A percentile compares a stretch with the other conserved stretches of the same genome.
phyloP scores from a whole-genome alignment of 1,140 invertebrate genomes.

The Drosophila jambulina region DNA sequence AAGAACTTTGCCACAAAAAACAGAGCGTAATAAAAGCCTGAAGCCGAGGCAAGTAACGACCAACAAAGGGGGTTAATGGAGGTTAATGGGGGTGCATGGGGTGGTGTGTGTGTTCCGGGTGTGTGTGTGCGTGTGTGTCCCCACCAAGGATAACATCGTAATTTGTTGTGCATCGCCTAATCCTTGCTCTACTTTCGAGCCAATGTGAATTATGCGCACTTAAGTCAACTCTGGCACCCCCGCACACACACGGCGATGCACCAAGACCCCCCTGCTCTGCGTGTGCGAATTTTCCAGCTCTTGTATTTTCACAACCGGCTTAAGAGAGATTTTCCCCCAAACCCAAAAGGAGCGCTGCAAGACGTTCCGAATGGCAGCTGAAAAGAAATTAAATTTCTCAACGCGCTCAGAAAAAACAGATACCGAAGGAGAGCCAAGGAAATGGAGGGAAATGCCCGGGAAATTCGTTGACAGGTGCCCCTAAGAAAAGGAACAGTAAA shows the following conservation, averaged over 20 bases:
- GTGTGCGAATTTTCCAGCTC: conserved; percentile 50
- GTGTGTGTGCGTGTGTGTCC: conserved; percentile 11
- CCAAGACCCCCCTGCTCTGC: neutral
- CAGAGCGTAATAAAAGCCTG: conserved; percentile 2
- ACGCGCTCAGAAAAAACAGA: neutral
- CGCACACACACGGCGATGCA: conserved; percentile 5
- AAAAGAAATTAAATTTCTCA: conserved; percentile 76
- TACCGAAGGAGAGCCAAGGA: conserved; percentile 4
- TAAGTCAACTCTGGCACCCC: conserved; percentile 41
- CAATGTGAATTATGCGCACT: conserved; percentile 74
- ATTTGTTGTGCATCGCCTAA: conserved; percentile 71
- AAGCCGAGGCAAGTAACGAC: neutral
- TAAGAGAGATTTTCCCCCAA: conserved; percentile 74
- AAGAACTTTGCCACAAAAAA: neutral
- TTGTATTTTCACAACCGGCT: conserved; percentile 66
- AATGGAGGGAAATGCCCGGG: conserved; percentile 8
- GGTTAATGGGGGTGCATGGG: conserved; percentile 7
- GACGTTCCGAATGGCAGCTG: conserved; percentile 70
- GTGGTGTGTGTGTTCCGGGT: neutral
- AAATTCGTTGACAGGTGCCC: conserved; percentile 31
- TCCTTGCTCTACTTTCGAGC: conserved; percentile 72
- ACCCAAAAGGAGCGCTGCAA: conserved; percentile 26
- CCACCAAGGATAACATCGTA: conserved; percentile 61
- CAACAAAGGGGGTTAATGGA: conserved; percentile 17
- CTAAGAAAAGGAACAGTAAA: neutral